Evolutionary conservation across 2,113 vertebrate genomes (phyloP), one percentile per base, ranked within the genome.

Genomic region (Periophthalmus modestus): DNA sequence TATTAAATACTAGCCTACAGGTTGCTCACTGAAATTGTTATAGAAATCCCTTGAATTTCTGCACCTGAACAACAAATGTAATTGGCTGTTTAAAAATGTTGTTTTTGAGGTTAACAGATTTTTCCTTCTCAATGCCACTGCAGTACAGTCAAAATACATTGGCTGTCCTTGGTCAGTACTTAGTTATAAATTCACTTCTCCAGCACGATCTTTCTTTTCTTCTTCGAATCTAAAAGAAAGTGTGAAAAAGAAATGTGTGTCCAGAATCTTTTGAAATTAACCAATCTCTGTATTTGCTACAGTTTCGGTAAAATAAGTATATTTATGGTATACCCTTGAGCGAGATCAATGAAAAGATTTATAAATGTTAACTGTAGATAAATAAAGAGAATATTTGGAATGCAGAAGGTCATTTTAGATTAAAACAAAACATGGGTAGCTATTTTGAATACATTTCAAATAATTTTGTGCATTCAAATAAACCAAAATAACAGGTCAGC

Each of bases 221-320:
- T 57, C n/a, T 57, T 59, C 18, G 16, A 62, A 62, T 18, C 15
- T 62, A 4, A 34, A 34, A 14, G 23, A 24, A 28, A 39, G 39
- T 43, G 39, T 43, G 9, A 62, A 59, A 61, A 28, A 33, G 13
- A 28, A 61, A 24, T 33, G 1, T 15, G 28, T 18, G 2, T 33
- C 7, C 28, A 14, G 14, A 33, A 34, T 33, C 11, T 19, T 62
- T 33, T 62, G 24, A 28, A 62, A 7, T 39, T 66, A 16, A 33
- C 28, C 65, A 62, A 71, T 72, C 15, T 69, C 46, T 81, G 72
- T 61, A 61, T 5, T 28, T 1, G 58, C 34, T 15, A 54, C 1
- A 14, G 16, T 16, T 48, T 43, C 39, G 10, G 39, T 48, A 54
- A 18, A 52, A 19, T 5, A 18, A 19, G 18, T 48, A 48, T 14